A percentile compares a stretch with the other conserved stretches of the same genome.
Evolutionary conservation across 2,888 invertebrate species (phyloP).

Genomic region (Acronicta alni): DNA sequence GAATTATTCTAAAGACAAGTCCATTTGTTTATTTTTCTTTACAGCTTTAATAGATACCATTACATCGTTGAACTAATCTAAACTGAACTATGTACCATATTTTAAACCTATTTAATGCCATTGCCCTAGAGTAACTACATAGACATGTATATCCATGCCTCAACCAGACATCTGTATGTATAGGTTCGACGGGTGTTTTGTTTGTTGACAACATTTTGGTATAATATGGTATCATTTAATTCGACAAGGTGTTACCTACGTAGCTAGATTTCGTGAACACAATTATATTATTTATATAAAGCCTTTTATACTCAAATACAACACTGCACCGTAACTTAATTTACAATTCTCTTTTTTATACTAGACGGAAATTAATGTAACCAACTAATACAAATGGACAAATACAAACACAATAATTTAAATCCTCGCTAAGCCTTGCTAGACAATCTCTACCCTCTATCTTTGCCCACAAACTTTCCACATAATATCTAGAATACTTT

Average conservation of each 20-base stretch:
- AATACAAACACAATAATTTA: constrained; percentile 19
- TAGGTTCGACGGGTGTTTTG: constrained; percentile 3
- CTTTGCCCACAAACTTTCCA: constrained; percentile 17
- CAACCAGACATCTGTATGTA: background rate
- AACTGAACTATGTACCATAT: too few species aligned
- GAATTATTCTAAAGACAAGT: too few species aligned
- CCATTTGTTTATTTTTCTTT: too few species aligned
- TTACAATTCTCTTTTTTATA: constrained; percentile 4
- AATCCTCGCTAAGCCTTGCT: constrained; percentile 15
- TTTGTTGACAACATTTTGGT: constrained; percentile 12
- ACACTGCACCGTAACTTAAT: constrained; percentile 26
- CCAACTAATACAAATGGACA: constrained; percentile 25
- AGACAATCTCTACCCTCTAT: constrained; percentile 17
- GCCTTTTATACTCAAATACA: constrained; percentile 24
- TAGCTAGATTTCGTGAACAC: constrained; percentile 47
- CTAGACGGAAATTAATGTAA: constrained; percentile 16
- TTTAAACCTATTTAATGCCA: too few species aligned
- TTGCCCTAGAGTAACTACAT: too few species aligned
- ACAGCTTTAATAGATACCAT: too few species aligned
- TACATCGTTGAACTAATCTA: too few species aligned
- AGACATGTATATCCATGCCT: background rate
- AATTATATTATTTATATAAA: constrained; percentile 24
- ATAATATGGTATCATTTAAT: constrained; percentile 19
- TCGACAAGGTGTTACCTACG: constrained; percentile 20
- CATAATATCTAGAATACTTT: constrained; percentile 30